A percentile compares a stretch with the other conserved stretches of the same genome.
These are phyloP conservation scores for Rhagonycha lutea DNA, from an alignment of 2,888 invertebrate genomes.

Conservation along the genomic window DNA sequence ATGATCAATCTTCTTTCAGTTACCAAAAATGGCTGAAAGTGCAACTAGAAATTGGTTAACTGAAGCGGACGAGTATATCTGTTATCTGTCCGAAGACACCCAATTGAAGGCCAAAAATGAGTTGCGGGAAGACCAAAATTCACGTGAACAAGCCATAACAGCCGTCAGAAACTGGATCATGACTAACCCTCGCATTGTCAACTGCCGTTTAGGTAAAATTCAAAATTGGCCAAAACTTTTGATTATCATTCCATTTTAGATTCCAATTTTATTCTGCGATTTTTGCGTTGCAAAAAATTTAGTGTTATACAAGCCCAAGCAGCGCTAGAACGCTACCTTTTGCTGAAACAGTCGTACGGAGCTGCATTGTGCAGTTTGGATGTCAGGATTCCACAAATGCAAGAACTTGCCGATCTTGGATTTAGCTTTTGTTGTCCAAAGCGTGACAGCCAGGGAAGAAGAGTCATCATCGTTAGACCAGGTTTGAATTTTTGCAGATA, in stretches of 20 bases:
- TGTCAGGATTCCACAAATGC: conserved; percentile 69
- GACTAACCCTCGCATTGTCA: conserved; percentile 70
- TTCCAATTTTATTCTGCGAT: conserved; percentile 71
- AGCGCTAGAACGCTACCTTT: conserved; percentile 76
- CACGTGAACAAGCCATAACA: conserved; percentile 67
- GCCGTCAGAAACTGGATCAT: conserved; percentile 73
- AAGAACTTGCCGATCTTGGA: conserved; percentile 72
- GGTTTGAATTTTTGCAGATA: conserved; percentile 57
- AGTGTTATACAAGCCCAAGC: conserved; percentile 79
- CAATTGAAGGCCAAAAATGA: conserved; percentile 68
- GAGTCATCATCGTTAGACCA: conserved; percentile 77
- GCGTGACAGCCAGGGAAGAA: conserved; percentile 72
- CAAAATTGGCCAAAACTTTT: not conserved
- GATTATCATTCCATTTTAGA: conserved; percentile 57
- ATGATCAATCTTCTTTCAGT: not conserved
- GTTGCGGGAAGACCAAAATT: conserved; percentile 69
- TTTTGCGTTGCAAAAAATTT: conserved; percentile 80
- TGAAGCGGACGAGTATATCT: conserved; percentile 67
- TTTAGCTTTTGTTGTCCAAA: conserved; percentile 80
- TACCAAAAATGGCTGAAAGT: conserved; percentile 37
- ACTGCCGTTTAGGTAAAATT: conserved; percentile 67
- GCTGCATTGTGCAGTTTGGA: conserved; percentile 77
- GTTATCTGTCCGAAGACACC: conserved; percentile 64
- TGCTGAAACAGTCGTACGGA: conserved; percentile 76
- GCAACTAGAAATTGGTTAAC: conserved; percentile 59